These are phyloP conservation scores for Acanthoscelides obtectus DNA, from an alignment of 2,888 invertebrate species.

Conservation along the genomic window DNA sequence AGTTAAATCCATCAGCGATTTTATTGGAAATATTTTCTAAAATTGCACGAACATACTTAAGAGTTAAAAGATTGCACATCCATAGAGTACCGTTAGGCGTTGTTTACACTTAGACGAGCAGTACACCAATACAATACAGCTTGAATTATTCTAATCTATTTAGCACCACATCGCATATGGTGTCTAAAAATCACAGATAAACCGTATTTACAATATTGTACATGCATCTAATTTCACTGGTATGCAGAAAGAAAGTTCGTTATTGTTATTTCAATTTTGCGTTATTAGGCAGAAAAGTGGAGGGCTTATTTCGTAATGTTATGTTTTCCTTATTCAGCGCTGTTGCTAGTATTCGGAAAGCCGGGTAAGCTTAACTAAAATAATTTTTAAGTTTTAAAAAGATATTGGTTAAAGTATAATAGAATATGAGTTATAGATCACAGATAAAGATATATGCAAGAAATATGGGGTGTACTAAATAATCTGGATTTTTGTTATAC, in stretches of 20 bases:
- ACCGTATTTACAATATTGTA: neutral
- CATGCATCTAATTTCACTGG: neutral
- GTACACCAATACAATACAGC: neutral
- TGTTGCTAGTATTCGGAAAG: no score
- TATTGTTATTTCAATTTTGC: no score
- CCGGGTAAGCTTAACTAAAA: no score
- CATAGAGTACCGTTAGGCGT: neutral
- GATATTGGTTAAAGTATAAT: no score
- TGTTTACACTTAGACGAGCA: neutral
- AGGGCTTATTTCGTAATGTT: no score
- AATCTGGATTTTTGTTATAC: no score
- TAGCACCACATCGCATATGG: slow-evolving; percentile 43
- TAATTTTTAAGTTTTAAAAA: no score
- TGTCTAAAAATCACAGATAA: slow-evolving; percentile 38
- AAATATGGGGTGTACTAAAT: no score
- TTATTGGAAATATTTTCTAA: neutral
- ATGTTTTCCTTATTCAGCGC: no score
- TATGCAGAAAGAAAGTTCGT: neutral
- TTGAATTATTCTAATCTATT: slow-evolving; percentile 2
- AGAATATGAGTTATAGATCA: no score
- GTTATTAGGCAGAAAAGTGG: no score
- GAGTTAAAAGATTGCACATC: neutral
- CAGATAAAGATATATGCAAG: no score
- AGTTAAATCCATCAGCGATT: neutral
- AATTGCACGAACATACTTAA: neutral